Percentiles rank a stretch among this genome's conserved stretches.
Evolutionary conservation across 1,140 invertebrate genomes (phyloP).

Genomic region (Psilanteris sp.): DNA sequence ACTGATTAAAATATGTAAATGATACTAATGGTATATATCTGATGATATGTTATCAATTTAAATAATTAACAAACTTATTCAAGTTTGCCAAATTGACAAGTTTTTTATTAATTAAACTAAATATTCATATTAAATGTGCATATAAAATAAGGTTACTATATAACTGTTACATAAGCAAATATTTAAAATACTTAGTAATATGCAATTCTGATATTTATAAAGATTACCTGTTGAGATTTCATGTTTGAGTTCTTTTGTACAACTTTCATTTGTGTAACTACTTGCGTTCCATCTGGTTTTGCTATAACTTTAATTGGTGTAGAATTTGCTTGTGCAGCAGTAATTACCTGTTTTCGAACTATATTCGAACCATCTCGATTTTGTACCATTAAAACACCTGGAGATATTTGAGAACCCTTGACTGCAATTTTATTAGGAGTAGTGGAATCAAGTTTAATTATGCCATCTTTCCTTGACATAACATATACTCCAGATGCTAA

Average conservation of each 20-base stretch:
- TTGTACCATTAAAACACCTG: slow-evolving; percentile 75
- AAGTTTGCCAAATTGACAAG: no score
- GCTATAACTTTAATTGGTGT: slow-evolving; percentile 77
- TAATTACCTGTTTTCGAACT: slow-evolving; percentile 74
- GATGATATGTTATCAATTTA: no score
- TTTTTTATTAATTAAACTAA: no score
- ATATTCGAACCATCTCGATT: slow-evolving; percentile 73
- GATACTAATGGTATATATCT: no score
- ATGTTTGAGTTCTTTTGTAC: slow-evolving; percentile 69
- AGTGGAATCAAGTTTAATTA: slow-evolving; percentile 84
- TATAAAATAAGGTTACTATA: no score
- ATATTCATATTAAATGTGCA: no score
- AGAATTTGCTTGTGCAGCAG: slow-evolving; percentile 68
- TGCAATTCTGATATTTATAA: no score
- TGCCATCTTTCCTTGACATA: slow-evolving; percentile 87
- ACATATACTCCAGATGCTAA: slow-evolving; percentile 85
- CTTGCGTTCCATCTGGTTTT: slow-evolving; percentile 76
- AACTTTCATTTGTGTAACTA: slow-evolving; percentile 78
- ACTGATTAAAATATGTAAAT: no score
- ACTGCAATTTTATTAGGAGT: slow-evolving; percentile 80
- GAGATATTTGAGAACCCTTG: slow-evolving; percentile 67
- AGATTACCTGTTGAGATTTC: slow-evolving; percentile 64
- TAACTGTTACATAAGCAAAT: no score
- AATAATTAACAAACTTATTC: no score
- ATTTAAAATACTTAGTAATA: no score